These are phyloP conservation scores for Geococcyx californianus DNA, from an alignment of 2,113 vertebrate species.

Conservation along the genomic window DNA sequence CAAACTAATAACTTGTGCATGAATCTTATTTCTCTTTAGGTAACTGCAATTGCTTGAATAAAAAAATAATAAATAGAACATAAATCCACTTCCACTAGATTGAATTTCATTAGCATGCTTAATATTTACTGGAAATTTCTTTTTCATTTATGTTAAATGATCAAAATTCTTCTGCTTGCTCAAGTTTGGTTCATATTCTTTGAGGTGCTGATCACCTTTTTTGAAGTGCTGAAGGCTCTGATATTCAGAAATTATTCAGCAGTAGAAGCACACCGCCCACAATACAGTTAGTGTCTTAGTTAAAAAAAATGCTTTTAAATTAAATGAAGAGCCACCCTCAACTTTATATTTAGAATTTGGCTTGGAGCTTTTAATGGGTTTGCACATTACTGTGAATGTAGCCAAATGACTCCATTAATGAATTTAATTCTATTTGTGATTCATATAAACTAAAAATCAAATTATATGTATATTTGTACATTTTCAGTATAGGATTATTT, in stretches of 20 bases:
- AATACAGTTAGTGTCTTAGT: constrained; percentile 1
- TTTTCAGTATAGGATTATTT: background rate
- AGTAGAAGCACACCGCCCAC: background rate
- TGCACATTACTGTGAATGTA: constrained; percentile 40
- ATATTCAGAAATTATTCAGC: constrained; percentile 7
- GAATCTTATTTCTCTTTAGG: background rate
- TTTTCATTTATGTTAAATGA: constrained; percentile 61
- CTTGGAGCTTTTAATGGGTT: constrained; percentile 46
- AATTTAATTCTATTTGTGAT: constrained; percentile 49
- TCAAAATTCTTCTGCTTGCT: constrained; percentile 17
- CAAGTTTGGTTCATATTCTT: background rate
- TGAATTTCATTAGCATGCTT: constrained; percentile 41
- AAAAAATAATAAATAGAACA: constrained; percentile 30
- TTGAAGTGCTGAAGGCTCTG: background rate
- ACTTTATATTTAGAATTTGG: constrained; percentile 51
- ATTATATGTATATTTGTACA: background rate
- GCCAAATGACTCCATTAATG: constrained; percentile 19
- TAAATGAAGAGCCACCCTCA: constrained; percentile 50
- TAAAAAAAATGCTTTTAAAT: constrained; percentile 14
- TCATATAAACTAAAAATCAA: background rate
- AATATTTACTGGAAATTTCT: constrained; percentile 31
- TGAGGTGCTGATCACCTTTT: background rate
- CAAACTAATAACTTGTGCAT: constrained; percentile 8
- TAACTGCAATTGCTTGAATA: constrained; percentile 39
- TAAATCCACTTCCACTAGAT: constrained; percentile 15